Conservation (phyloP, 92 coral and sea anemone genomes). For the Bergia puertoricense region DNA sequence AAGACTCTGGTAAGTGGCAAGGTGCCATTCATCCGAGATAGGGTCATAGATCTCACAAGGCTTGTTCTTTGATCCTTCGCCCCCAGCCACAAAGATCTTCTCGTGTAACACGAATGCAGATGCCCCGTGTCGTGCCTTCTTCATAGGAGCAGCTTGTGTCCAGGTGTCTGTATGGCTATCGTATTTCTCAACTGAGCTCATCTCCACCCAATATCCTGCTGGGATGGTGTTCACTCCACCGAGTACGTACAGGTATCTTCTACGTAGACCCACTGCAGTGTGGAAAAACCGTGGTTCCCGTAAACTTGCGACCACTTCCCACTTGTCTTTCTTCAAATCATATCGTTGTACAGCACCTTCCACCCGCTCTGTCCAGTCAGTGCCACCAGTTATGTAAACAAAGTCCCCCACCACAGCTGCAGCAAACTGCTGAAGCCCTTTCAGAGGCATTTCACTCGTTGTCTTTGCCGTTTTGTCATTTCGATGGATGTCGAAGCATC, state of each 20-base stretch:
- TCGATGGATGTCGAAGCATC: slow-evolving; percentile 45
- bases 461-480: slow-evolving; percentile 33
- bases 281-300: slow-evolving; percentile 64
- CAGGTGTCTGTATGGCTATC: slow-evolving; percentile 56
- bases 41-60: slow-evolving; percentile 69
- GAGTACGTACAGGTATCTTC: slow-evolving; percentile 55
- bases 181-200: slow-evolving; percentile 61
- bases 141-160: slow-evolving; percentile 63
- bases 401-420: slow-evolving; percentile 59
- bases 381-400: slow-evolving; percentile 62
- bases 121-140: slow-evolving; percentile 64
- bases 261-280: slow-evolving; percentile 57
- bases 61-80: slow-evolving; percentile 56
- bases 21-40: slow-evolving; percentile 61
- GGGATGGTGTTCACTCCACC: slow-evolving; percentile 58
- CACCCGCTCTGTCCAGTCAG: slow-evolving; percentile 59
- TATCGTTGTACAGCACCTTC: slow-evolving; percentile 67
- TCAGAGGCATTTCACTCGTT: slow-evolving; percentile 22
- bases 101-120: slow-evolving; percentile 63
- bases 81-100: slow-evolving; percentile 66
- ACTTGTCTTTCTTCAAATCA: slow-evolving; percentile 54
- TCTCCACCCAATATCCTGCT: slow-evolving; percentile 54
- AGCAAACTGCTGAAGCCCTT: slow-evolving; percentile 50
- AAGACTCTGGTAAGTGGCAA: slow-evolving; percentile 42
- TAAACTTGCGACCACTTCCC: slow-evolving; percentile 60